Base-by-base conservation (phyloP, 23 tunicate species). In the Halocynthia aurantium region DNA sequence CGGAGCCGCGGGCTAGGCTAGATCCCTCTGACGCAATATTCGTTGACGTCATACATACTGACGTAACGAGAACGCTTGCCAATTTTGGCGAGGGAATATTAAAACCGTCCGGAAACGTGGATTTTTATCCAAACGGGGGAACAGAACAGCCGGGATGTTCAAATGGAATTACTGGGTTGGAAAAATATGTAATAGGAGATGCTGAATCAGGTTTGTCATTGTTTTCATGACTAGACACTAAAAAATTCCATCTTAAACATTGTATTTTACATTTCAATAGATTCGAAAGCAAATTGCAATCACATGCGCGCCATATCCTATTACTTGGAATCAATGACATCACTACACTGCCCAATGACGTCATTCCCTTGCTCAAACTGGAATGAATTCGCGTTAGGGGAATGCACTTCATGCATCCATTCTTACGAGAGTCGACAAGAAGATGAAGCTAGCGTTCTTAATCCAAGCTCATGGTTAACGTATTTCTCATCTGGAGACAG, bases 11-110 rank as follows among this genome's bases (percentile, higher is more conserved):
- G 8, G 78, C 78, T 8, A 74, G 78, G 56, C 78, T 74, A 49
- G 78, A 74, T 18, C 10, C 64, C 13, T 51, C 50, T 54, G 78
- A 74, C 78, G 78, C 78, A 8, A 54, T 52, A 12, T 74, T 54
- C 21, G 78, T 74, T 55, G 78, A 74, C 64, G 78, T 74, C 78
- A 54, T 74, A 22, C 78, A 74, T 18, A 74, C 6, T 74, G 78
- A 74, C 78, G 78, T 74, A 40, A 74, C 18, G 5, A 54, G 31
- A 20, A 56, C 55, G 21, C 10, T 21, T n/a, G 57, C 50, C 6
- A 13, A 8, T 56, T 22, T 56, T 5, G 78, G 71, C 17, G 65
- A 54, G n/a, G 78, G 78, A 13, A 74, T 74, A 19, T 22, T n/a
- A 6, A 21, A 17, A 5, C 31, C 67, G 13, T 54, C 64, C 8